phyloP scores from a whole-genome alignment of 2,113 vertebrate species.

The Myanophis thanlyinensis region DNA sequence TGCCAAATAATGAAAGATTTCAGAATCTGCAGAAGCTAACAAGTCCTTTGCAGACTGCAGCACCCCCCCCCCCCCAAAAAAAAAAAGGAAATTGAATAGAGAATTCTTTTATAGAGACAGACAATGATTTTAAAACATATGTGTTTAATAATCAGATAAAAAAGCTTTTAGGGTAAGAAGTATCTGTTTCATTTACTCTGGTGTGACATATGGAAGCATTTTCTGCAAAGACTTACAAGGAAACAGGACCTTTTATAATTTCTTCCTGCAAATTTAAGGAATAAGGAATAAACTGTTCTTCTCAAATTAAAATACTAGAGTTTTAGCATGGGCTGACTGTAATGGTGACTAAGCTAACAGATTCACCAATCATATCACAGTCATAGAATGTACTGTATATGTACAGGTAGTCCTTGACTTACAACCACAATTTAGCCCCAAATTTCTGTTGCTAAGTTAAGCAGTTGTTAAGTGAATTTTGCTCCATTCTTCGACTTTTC shows the following conservation, averaged over 20 bases:
- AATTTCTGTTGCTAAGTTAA: too few relatives aligned
- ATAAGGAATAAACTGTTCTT: not conserved
- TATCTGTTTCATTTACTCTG: not conserved
- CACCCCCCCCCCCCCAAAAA: too few relatives aligned
- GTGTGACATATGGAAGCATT: not conserved
- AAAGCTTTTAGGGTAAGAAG: not conserved
- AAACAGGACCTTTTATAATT: not conserved
- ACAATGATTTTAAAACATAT: not conserved
- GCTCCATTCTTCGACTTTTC: not conserved
- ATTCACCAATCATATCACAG: not conserved
- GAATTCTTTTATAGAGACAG: not conserved
- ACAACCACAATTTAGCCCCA: not conserved
- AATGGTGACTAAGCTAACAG: not conserved
- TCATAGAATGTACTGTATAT: not conserved
- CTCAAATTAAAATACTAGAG: not conserved
- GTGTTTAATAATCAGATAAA: not conserved
- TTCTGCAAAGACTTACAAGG: not conserved
- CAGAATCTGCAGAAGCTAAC: not conserved
- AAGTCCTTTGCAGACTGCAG: not conserved
- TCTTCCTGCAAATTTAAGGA: not conserved
- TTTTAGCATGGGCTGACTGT: not conserved
- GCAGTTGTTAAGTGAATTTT: not conserved
- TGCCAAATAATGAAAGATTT: not conserved
- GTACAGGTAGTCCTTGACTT: not conserved
- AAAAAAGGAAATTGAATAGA: not conserved